Evolutionary conservation across 2,113 vertebrate species (phyloP), one percentile per base, ranked within the genome.

Genomic region (Suncus etruscus): DNA sequence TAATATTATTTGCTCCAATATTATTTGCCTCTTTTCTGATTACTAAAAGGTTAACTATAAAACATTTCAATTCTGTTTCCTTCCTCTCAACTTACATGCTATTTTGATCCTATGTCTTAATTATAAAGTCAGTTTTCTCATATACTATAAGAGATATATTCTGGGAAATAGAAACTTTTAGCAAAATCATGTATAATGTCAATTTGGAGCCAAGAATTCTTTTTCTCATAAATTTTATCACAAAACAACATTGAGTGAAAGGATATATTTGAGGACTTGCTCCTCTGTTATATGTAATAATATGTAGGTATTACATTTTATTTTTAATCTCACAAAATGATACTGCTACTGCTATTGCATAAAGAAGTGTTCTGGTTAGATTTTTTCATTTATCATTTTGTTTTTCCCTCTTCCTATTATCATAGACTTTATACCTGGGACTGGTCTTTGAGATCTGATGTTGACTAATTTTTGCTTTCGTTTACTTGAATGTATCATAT

Each of bases 381-480:
- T 83, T 24, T 90, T 25, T 5, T 87, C 39, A 7, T 69, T 76
- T 85, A 47, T 54, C 11, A 50, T 54, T 91, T 83, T 54, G 18
- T 29, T 63, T 81, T 90, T 29, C 75, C 63, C 15, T 77, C n/a
- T 83, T 68, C 11, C 58, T 80, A 3, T 85, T 85, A 29, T 63
- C 65, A 18, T 83, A 48, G 29, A 78, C 39, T 10, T 66, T 89
- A 82, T 87, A 79, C 79, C n/a, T 90, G 83, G 48, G 74, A 69
- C 4, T 45, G 81, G 39, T 1, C 11, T 12, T 32, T 74, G 25
- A 83, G 54, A 39, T 74, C 48, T 79, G 20, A 50, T 48, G 32
- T 24, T 58, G 12, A 77, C 8, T 24, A 63, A 15, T 31, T 45
- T 48, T 11, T n/a, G 47, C 22, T 81, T 87, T 63, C 61, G 12